phyloP scores from a whole-genome alignment of 2,113 vertebrate genomes.

The Eulemur rufifrons region DNA sequence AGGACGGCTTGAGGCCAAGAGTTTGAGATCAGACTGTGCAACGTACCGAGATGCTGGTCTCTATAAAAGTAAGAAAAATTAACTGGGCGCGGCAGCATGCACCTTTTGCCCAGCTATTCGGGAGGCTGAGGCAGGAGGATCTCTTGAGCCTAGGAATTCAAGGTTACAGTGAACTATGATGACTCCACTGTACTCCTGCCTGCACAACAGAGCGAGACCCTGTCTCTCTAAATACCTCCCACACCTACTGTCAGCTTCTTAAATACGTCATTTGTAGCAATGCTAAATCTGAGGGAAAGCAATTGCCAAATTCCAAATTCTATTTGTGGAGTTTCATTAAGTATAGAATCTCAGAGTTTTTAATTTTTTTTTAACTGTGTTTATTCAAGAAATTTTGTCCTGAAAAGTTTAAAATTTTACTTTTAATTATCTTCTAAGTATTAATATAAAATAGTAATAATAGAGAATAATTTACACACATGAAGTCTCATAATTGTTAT shows the following conservation, averaged over 20 bases:
- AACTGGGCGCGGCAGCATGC: too few relatives aligned
- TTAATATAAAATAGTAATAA: neutral
- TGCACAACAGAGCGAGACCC: too few relatives aligned
- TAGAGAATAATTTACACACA: neutral
- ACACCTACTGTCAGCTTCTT: neutral
- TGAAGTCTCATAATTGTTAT: conserved; percentile 13
- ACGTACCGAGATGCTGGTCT: too few relatives aligned
- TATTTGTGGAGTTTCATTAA: neutral
- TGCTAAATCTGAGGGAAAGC: neutral
- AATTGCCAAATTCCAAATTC: neutral
- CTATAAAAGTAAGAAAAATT: too few relatives aligned
- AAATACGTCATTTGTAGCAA: neutral
- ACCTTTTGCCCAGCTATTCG: too few relatives aligned
- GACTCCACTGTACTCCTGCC: too few relatives aligned
- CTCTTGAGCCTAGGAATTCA: too few relatives aligned
- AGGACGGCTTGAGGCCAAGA: too few relatives aligned
- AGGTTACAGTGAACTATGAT: too few relatives aligned
- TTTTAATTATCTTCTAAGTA: conserved; percentile 40
- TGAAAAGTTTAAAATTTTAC: conserved; percentile 17
- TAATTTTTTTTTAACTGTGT: neutral
- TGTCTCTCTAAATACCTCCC: too few relatives aligned
- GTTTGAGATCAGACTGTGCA: too few relatives aligned
- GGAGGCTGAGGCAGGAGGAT: too few relatives aligned
- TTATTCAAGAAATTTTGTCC: neutral
- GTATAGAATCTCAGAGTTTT: neutral